Conservation (phyloP, 1,140 invertebrate genomes). For the Magallana angulata region DNA sequence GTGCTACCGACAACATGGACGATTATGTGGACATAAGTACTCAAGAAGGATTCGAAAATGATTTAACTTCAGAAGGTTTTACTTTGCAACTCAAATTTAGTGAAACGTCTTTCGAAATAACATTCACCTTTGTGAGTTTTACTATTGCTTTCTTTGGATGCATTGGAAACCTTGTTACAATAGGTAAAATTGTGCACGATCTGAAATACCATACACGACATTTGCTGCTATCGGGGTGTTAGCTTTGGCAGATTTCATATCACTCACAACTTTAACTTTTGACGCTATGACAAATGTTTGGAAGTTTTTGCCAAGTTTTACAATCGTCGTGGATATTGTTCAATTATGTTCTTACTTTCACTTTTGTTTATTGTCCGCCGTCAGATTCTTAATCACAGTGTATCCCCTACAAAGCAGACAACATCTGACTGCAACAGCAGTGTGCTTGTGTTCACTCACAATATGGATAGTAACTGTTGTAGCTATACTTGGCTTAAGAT, state of each 20-base stretch:
- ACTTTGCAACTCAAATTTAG: too few species aligned
- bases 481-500: too few species aligned
- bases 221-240: background rate
- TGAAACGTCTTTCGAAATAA: too few species aligned
- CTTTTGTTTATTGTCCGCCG: background rate
- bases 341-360: background rate
- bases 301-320: too few species aligned
- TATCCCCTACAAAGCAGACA: background rate
- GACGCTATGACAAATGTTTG: background rate
- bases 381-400: background rate
- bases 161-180: background rate
- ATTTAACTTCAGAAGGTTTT: too few species aligned
- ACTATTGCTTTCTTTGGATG: background rate
- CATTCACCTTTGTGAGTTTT: background rate
- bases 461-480: background rate
- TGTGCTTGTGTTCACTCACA: background rate
- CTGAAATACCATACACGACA: background rate
- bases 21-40: too few species aligned
- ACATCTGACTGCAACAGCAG: background rate
- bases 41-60: too few species aligned
- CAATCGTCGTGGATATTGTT: too few species aligned
- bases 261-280: background rate
- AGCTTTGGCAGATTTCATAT: background rate
- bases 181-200: background rate
- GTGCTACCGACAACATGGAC: too few species aligned